A percentile compares a stretch with the other conserved stretches of the same genome.
These are phyloP conservation scores for Nephrotoma appendiculata DNA, from an alignment of 2,888 invertebrate species.

Conservation along the genomic window DNA sequence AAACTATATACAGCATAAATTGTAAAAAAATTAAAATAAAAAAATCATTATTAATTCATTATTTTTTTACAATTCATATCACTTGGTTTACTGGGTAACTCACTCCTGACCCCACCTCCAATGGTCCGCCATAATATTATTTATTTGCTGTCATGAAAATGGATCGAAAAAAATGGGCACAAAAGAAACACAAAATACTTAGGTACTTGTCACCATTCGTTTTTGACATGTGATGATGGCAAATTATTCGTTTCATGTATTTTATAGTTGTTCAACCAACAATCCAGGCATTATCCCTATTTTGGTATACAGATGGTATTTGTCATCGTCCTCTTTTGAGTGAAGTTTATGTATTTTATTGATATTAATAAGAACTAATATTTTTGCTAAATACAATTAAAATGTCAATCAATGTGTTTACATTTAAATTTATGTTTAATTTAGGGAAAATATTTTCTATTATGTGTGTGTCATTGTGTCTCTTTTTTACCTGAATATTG, in stretches of 20 bases:
- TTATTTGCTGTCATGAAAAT: not conserved
- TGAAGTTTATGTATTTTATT: no score
- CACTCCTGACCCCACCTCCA: not conserved
- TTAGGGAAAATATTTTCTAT: no score
- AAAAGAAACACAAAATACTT: not conserved
- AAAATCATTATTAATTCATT: not conserved
- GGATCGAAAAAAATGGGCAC: not conserved
- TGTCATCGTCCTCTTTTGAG: not conserved
- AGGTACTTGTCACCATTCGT: not conserved
- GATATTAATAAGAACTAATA: no score
- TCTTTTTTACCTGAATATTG: no score
- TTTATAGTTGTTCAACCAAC: not conserved
- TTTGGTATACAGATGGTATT: not conserved
- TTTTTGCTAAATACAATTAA: no score
- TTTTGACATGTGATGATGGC: not conserved
- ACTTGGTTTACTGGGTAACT: not conserved
- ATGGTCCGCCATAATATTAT: not conserved
- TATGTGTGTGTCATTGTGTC: no score
- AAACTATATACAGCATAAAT: not conserved
- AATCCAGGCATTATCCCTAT: not conserved
- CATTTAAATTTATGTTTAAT: no score
- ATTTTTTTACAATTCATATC: not conserved
- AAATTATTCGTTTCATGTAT: not conserved
- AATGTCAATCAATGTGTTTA: no score
- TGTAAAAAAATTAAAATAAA: not conserved